Percentiles rank a stretch among this genome's conserved stretches.
These are phyloP conservation scores for Brachirus orientalis DNA, from an alignment of 2,113 vertebrate genomes.

Conservation along the genomic window DNA sequence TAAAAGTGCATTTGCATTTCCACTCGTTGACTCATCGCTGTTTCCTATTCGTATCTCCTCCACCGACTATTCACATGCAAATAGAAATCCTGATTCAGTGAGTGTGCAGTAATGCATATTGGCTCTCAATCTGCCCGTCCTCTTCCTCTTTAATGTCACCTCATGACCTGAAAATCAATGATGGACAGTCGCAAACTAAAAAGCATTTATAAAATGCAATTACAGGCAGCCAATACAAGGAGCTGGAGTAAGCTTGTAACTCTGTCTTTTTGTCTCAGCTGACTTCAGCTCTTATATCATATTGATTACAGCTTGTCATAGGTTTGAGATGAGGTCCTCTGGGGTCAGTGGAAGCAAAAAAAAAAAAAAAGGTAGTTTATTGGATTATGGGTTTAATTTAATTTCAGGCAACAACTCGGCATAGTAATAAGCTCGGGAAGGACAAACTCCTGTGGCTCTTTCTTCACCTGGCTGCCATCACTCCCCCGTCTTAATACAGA, in stretches of 20 bases:
- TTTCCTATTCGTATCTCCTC: no score
- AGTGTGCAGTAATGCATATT: neutral
- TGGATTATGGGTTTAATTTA: conserved; percentile 77
- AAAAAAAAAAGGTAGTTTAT: conserved; percentile 73
- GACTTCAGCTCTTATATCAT: conserved; percentile 82
- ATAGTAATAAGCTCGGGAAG: conserved; percentile 50
- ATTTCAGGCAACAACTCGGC: conserved; percentile 62
- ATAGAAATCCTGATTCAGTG: conserved; percentile 21
- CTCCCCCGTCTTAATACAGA: neutral
- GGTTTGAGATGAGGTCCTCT: conserved; percentile 81
- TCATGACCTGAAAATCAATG: conserved; percentile 89
- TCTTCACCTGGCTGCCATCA: conserved; percentile 8
- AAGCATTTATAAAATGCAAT: conserved; percentile 88
- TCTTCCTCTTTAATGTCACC: conserved; percentile 77
- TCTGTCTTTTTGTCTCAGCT: conserved; percentile 37
- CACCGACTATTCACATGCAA: neutral
- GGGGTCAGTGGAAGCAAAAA: conserved; percentile 68
- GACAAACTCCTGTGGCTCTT: conserved; percentile 3
- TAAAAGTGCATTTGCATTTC: no score
- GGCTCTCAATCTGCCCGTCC: conserved; percentile 26
- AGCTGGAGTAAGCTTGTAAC: conserved; percentile 20
- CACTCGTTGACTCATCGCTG: no score
- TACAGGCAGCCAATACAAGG: conserved; percentile 59
- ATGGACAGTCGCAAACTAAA: conserved; percentile 85
- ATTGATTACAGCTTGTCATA: conserved; percentile 87